Evolutionary conservation across 1,140 invertebrate species (phyloP).

Genomic region (Apis dorsata): DNA sequence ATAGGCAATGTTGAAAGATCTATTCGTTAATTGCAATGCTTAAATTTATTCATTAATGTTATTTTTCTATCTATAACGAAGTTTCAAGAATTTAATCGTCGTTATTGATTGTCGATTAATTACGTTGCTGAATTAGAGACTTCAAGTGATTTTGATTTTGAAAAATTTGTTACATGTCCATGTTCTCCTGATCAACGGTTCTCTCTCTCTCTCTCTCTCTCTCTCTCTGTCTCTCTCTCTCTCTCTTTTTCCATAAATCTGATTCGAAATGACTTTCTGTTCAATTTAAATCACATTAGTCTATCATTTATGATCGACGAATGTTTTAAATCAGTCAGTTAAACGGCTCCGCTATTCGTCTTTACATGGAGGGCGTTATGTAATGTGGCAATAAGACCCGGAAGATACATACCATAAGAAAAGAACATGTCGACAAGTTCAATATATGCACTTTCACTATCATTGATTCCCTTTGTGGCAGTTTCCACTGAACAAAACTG

Average conservation of each 20-base stretch:
- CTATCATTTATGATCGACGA: slow-evolving; percentile 35
- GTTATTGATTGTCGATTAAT: slow-evolving; percentile 14
- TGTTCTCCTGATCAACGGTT: neutral
- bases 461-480: slow-evolving; percentile 51
- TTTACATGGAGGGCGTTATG: slow-evolving; percentile 57
- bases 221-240: neutral
- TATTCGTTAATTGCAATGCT: slow-evolving; percentile 11
- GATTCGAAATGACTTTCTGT: slow-evolving; percentile 41
- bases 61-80: neutral
- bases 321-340: slow-evolving; percentile 32
- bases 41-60: slow-evolving; percentile 16
- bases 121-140: slow-evolving; percentile 24
- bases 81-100: slow-evolving; percentile 19
- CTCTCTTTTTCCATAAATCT: slow-evolving; percentile 25
- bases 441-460: slow-evolving; percentile 69
- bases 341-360: slow-evolving; percentile 51
- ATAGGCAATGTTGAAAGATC: slow-evolving; percentile 3
- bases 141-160: slow-evolving; percentile 42
- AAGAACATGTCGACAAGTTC: slow-evolving; percentile 36
- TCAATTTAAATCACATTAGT: slow-evolving; percentile 19
- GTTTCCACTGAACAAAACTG: neutral
- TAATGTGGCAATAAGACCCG: slow-evolving; percentile 68
- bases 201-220: too few relatives aligned
- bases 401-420: slow-evolving; percentile 63
- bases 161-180: slow-evolving; percentile 38